A percentile compares a stretch with the other conserved stretches of the same genome.
Conservation (phyloP, 2,888 invertebrate species). For the Megalurothrips usitatus region DNA sequence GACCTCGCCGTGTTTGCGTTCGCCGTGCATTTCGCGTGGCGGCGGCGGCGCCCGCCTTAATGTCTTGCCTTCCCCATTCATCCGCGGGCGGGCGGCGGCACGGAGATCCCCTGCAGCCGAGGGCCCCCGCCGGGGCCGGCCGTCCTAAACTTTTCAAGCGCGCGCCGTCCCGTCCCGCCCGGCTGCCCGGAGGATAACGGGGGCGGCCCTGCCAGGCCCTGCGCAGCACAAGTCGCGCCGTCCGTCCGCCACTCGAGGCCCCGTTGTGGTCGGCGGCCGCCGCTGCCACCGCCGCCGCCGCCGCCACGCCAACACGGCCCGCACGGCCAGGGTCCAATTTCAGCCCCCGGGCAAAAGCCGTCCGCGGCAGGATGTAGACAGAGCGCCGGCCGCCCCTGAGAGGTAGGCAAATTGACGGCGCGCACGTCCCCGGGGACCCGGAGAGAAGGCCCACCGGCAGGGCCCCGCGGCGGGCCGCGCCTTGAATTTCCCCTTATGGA, state of each 20-base stretch:
- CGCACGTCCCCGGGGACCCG: neutral
- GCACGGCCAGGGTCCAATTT: no score
- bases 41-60: neutral
- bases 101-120: neutral
- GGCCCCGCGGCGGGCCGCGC: neutral
- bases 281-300: no score
- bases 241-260: no score
- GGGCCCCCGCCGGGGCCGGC: neutral
- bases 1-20: neutral
- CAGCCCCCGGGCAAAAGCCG: neutral
- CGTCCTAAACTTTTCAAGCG: neutral
- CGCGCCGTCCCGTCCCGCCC: neutral
- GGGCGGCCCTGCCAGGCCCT: no score
- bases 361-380: neutral
- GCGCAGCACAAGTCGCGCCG: no score
- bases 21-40: neutral
- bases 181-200: no score
- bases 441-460: neutral
- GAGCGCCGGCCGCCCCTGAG: neutral
- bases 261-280: no score
- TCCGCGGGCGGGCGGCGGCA: neutral
- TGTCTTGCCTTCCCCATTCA: neutral
- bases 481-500: constrained; percentile 18
- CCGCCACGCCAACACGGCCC: no score
- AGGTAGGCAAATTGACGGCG: neutral